Evolutionary conservation across 2,113 vertebrate species (phyloP), one percentile per base, ranked within the genome.

Genomic region (Clupea harengus): DNA sequence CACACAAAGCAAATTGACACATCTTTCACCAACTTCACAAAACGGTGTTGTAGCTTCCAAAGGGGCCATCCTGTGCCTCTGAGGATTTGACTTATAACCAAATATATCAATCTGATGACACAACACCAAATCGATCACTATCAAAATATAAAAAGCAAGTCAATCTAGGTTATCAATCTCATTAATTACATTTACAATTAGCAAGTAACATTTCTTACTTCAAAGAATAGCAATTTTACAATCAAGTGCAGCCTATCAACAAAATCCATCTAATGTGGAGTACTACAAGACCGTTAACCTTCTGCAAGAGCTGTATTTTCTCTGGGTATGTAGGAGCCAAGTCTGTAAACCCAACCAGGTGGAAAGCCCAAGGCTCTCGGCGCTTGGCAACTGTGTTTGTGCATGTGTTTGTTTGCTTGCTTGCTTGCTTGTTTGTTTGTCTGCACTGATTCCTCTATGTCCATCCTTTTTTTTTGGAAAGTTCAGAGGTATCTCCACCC

Each of bases 261-360:
- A 18, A 18, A 18, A 22, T 13, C 2, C n/a, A 28, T 1, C n/a
- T 72, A 13, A 72, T 9, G 11, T 0, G 7, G 64, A 72, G 28
- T 72, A 32, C 25, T 78, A 15, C 3, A 10, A 78, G 28, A 78
- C 32, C 18, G 22, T 28, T 28, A 0, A 10, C n/a, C 60, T 64
- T 25, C 2, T 39, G 25, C 25, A 39, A 39, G 67, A 15, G 67
- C 11, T 15, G 25, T 11, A 1, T 78, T 15, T 78, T 39, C 25
- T 78, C 25, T 32, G 9, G 32, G 28, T 78, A 32, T 44, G 72
- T 39, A 17, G 72, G 32, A 78, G 72, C 72, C 10, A 9, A 28
- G 64, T 28, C 64, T 72, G 64, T 28, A 32, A 72, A 72, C 64
- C 28, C n/a, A 78, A 39, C 72, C 32, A 78, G 72, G 72, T 78